Evolutionary conservation across 2,888 invertebrate species (phyloP), one percentile per base, ranked within the genome.

Genomic region (Aricia artaxerxes): DNA sequence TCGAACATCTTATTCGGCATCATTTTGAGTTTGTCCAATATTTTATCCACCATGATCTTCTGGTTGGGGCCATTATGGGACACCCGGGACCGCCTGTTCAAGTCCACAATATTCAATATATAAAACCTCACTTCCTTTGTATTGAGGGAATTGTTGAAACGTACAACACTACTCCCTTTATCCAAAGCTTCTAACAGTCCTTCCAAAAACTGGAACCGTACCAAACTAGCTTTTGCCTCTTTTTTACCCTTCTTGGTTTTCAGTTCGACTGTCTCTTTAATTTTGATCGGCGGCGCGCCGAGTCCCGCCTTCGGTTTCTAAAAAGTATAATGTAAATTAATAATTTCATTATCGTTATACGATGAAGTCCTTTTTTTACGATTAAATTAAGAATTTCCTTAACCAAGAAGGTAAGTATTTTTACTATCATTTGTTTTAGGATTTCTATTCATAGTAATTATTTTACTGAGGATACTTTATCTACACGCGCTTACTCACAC

Each of bases 221-320:
- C 31, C 9, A 31, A 5, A 64, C 64, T 31, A 31, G 5, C 11
- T 69, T 69, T 69, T 5, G 69, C 35, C 3, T 69, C 69, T 16
- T 38, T 69, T 4, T 35, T 16, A 5, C 13, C 35, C 13, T 69
- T 69, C 69, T 35, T 69, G 5, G 69, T 69, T 69, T 69, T 69
- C 35, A 38, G 69, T 69, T 38, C 35, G 13, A 16, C 35, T 69
- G 4, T 69, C 31, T 69, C 69, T 4, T 69, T 69, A 1, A 69
- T 69, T 11, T 69, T 69, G 11, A 16, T 5, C 0, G 16, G 13
- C 4, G 38, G 69, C 13, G 69, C 69, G 35, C 73, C 73, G 44
- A 73, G 44, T 1, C 73, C 73, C 73, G 73, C 73, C 44, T 44
- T 44, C 16, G 76, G 77, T 77, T 78, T 49, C 40, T 75, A 69